These are phyloP conservation scores for Lingula anatina DNA, from an alignment of 2,888 invertebrate species.

Conservation along the genomic window DNA sequence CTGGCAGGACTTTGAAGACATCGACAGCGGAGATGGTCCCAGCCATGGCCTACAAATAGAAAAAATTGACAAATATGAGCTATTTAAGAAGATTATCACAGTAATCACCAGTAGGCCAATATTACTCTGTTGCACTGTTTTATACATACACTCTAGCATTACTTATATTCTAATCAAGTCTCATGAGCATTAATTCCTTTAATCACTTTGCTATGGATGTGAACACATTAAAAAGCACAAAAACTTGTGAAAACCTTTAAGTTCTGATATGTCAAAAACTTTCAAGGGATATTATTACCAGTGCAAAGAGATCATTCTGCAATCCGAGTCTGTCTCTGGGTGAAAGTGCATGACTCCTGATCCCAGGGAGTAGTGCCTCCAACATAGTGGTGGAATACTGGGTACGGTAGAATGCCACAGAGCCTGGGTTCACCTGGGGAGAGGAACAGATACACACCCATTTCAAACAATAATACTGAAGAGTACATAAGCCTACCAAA, in stretches of 20 bases:
- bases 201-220: no score
- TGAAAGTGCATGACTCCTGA: slow-evolving; percentile 72
- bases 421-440: slow-evolving; percentile 69
- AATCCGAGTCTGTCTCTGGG: slow-evolving; percentile 85
- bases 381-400: slow-evolving; percentile 75
- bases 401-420: slow-evolving; percentile 86
- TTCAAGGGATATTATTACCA: slow-evolving; percentile 57
- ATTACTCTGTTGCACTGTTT: no score
- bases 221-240: no score
- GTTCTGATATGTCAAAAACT: no score
- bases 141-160: no score
- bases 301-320: slow-evolving; percentile 86
- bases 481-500: no score
- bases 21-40: slow-evolving; percentile 75
- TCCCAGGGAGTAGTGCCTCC: slow-evolving; percentile 71
- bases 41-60: slow-evolving; percentile 58
- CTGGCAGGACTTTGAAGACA: slow-evolving; percentile 76
- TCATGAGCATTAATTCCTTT: no score
- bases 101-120: no score
- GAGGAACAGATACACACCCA: not conserved
- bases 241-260: no score
- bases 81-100: not conserved
- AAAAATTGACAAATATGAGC: not conserved
- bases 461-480: no score
- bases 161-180: no score